Base-by-base conservation (phyloP, 2,888 invertebrate genomes). In the Stegana nigrithorax region DNA sequence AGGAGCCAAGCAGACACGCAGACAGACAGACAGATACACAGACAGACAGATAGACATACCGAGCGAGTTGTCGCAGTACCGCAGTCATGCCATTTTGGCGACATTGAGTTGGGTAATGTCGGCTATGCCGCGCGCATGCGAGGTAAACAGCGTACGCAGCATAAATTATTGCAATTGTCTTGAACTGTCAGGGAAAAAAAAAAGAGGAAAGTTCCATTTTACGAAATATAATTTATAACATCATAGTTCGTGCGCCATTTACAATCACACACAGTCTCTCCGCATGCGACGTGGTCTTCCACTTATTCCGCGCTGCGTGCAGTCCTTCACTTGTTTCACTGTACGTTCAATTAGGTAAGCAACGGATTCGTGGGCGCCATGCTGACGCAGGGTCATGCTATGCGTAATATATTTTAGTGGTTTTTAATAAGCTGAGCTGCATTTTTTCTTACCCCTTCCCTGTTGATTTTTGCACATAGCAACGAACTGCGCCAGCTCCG, bases 131-230 rank as follows among this genome's bases (percentile, higher is more conserved):
- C 29, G 29, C 29, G 5, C 6, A 29, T 7, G 5, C 29, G 39
- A 39, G 39, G 39, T 39, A 39, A n/a, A 17, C n/a, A 23, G 10
- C 23, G 21, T 47, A 23, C 10, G 47, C 23, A 47, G 47, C 47
- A 47, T 47, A 47, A 47, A 47, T 47, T 47, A 47, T 47, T 47
- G 21, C 21, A 47, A 47, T 47, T 47, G 47, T 47, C 47, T 47
- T 47, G 47, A 47, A 14, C 47, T 47, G 47, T 47, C 47, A 47
- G 23, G 25, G n/a, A 32, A 32, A 4, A 32, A 32, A 32, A 1
- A 32, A 32, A 1, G n/a, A 32, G 32, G 10, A 47, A 47, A 47
- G 47, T 47, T 47, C 47, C 47, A 47, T 47, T 47, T 47, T 47
- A n/a, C 7, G 23, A 47, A 47, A 47, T 47, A 25, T 47, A 47